Evolutionary conservation across 2,888 invertebrate genomes (phyloP), one percentile per base, ranked within the genome.

Genomic region (Athalia circularis): DNA sequence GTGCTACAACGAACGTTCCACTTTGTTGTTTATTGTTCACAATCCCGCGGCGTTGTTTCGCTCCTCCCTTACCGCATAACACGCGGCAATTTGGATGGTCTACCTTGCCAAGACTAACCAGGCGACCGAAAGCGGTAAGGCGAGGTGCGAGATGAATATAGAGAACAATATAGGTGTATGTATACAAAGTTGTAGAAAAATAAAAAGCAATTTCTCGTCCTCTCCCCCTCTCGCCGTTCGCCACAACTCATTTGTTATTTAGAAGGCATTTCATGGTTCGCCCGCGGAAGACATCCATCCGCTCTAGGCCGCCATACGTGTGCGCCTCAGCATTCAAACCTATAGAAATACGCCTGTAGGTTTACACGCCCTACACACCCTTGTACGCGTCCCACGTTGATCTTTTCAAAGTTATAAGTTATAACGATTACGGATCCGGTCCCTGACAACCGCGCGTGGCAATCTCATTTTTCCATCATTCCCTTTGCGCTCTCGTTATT

Each of bases 181-280:
- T 59, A 62, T 54, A 54, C n/a, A n/a, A 54, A n/a, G 54, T 54
- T 11, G 54, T 8, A 54, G 54, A 54, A 54, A 47, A 47, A 72
- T 59, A 43, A 72, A 72, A 59, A 52, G 72, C 72, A 29, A 72
- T 57, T 45, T 29, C 29, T 29, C 43, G 7, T 29, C 43, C 67
- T 8, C 13, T n/a, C 50, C 3, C 29, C 29, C 52, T 29, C 68
- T 50, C 45, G 50, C 11, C 50, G 67, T 48, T 50, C 50, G 67
- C 43, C 70, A 54, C 70, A 70, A 70, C 70, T 70, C 70, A 72
- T 72, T 72, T 72, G 57, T 59, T 72, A 72, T 72, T 57, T 72
- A 72, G 57, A 72, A 72, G 72, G 72, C 72, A 54, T 54, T 54
- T 68, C 68, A n/a, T 68, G 47, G 52, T 45, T 45, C 57, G 11